Evolutionary conservation across 2,888 invertebrate species (phyloP).

Genomic region (Euproctis similis): DNA sequence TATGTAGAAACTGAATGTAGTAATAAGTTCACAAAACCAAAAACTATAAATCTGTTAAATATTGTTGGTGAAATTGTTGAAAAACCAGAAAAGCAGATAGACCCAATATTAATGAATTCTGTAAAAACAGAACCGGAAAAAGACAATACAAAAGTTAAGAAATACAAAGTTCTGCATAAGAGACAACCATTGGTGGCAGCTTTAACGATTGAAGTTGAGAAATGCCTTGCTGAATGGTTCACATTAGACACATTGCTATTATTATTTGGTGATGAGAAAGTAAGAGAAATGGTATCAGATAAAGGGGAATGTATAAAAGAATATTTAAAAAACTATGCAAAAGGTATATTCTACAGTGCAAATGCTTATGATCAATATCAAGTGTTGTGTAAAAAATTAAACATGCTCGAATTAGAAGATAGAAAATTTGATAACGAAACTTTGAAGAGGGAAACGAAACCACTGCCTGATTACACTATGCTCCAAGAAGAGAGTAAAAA

Average conservation of each 20-base stretch:
- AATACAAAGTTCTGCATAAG: conserved; percentile 34
- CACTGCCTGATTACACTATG: conserved; percentile 78
- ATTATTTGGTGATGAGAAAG: conserved; percentile 77
- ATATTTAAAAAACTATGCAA: conserved; percentile 63
- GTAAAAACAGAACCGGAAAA: conserved; percentile 5
- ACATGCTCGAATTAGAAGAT: conserved; percentile 78
- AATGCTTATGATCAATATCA: conserved; percentile 73
- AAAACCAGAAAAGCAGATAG: conserved; percentile 50
- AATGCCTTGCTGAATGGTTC: conserved; percentile 80
- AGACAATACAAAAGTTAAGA: conserved; percentile 15
- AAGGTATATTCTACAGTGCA: conserved; percentile 53
- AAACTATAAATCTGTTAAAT: conserved; percentile 40
- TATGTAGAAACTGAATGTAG: neutral
- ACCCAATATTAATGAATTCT: conserved; percentile 41
- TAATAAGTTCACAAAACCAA: neutral
- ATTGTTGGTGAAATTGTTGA: conserved; percentile 66
- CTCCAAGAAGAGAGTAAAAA: conserved; percentile 78
- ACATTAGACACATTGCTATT: conserved; percentile 79
- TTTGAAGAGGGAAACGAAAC: conserved; percentile 62
- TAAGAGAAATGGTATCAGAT: conserved; percentile 72
- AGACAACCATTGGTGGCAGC: conserved; percentile 51
- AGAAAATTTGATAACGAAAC: conserved; percentile 64
- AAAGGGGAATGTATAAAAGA: conserved; percentile 72
- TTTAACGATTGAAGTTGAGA: conserved; percentile 70
- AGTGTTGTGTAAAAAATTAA: conserved; percentile 77